Evolutionary conservation across 1,140 invertebrate genomes (phyloP).

Genomic region (Caenorhabditis brenneri): DNA sequence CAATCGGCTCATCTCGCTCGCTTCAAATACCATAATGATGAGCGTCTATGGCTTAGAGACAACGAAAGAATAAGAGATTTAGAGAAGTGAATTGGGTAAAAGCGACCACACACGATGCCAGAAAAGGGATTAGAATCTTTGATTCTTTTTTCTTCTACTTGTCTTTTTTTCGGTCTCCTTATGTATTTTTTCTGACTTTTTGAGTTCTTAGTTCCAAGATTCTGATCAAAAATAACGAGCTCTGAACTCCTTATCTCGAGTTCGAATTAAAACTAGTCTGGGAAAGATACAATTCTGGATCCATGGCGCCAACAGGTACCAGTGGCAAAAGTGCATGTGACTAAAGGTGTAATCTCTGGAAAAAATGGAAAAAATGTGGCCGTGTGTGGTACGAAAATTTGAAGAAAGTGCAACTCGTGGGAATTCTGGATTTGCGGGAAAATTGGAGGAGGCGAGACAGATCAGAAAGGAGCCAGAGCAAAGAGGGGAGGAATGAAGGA

Average conservation of each 20-base stretch:
- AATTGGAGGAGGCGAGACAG: neutral
- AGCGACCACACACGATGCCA: slow-evolving; percentile 27
- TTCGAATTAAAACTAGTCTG: no score
- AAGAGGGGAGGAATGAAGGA: neutral
- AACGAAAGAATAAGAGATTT: neutral
- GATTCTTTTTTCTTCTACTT: neutral
- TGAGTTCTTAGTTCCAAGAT: neutral
- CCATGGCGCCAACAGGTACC: no score
- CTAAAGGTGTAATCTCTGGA: neutral
- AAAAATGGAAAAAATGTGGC: no score
- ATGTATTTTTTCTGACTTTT: neutral
- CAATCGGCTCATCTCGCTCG: slow-evolving; percentile 42
- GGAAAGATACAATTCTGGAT: no score
- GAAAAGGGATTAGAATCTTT: slow-evolving; percentile 33
- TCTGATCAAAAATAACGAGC: neutral
- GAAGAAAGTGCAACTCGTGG: slow-evolving; percentile 1
- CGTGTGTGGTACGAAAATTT: slow-evolving; percentile 16
- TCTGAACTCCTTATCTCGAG: no score
- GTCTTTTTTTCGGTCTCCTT: neutral
- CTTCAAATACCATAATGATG: slow-evolving; percentile 43
- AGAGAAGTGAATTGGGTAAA: slow-evolving; percentile 18
- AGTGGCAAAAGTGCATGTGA: neutral
- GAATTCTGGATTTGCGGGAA: neutral
- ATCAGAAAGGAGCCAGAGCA: neutral
- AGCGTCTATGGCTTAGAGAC: neutral